Conservation (phyloP, 2,113 vertebrate genomes). For the Amazona vittata region DNA sequence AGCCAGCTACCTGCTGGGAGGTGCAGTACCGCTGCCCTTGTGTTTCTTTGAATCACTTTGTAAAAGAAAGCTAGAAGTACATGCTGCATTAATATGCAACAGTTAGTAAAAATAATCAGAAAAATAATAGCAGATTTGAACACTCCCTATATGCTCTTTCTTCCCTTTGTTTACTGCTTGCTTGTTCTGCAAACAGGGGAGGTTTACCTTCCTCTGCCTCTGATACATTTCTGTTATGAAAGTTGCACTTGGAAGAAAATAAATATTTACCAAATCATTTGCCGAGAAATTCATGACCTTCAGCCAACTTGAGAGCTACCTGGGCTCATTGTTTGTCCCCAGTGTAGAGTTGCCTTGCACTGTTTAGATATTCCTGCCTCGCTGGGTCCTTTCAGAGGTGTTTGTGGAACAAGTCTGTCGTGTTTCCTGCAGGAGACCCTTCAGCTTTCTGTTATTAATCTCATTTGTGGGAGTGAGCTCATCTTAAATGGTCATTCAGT, state of each 20-base stretch:
- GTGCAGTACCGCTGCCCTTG: background rate
- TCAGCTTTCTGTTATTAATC: background rate
- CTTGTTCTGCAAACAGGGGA: background rate
- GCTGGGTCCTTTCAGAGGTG: background rate
- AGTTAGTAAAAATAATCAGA: background rate
- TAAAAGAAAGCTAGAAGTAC: background rate
- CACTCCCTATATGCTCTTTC: background rate
- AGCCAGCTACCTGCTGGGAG: accelerated
- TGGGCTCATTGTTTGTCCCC: background rate
- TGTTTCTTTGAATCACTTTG: background rate
- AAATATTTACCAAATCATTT: constrained; percentile 26
- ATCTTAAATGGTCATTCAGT: background rate
- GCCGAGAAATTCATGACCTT: background rate
- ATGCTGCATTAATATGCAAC: background rate
- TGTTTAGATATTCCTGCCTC: background rate
- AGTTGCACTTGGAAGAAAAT: background rate
- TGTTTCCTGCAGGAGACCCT: background rate
- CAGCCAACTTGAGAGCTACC: background rate
- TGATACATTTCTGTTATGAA: background rate
- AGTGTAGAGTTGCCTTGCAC: background rate
- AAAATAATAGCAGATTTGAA: background rate
- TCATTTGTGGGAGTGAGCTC: background rate
- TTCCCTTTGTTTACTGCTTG: background rate
- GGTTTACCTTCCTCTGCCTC: background rate
- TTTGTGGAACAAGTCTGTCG: background rate